Evolutionary conservation across 1,140 invertebrate genomes (phyloP), one percentile per base, ranked within the genome.

Genomic region (Parasteatoda tepidariorum): DNA sequence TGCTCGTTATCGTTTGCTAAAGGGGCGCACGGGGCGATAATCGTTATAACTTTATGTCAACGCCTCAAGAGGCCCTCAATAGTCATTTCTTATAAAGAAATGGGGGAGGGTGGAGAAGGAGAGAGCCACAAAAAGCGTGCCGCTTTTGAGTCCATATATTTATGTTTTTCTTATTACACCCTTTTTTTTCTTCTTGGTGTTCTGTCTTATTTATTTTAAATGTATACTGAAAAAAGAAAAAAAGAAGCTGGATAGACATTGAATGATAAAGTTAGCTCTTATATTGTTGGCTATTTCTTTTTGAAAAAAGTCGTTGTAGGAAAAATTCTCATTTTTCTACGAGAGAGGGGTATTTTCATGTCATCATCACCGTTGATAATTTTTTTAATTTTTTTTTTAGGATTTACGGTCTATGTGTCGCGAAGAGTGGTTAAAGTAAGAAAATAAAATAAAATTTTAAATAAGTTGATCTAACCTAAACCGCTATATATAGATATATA

Each of bases 11-110:
- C n/a, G n/a, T n/a, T n/a, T n/a, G n/a, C n/a, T n/a, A 34, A 24
- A 24, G 13, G 18, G 18, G 7, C 7, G n/a, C 9, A 31, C 15
- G 28, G 64, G 62, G 41, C 22, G 76, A 79, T 79, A 68, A 79
- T 79, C 76, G 64, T 79, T 79, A 79, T 68, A 48, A 48, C 48
- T 18, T 41, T 79, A 30, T 79, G 76, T 79, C 64, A 79, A 79
- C 76, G 76, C 64, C 48, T 79, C 41, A 18, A 26, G n/a, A 26
- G 33, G 30, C 33, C 13, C n/a, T 33, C 11, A 66, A 15, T 11
- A n/a, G 38, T 48, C 38, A 18, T 48, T 48, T 48, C 38, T 18
- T 48, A 13, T 18, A 48, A 48, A 9, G 41, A 0, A 13, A 18
- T 24, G 57, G 57, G 13, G 57, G 57, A 3, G 13, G 57, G 24